Percentiles rank a stretch among this genome's conserved stretches.
These are phyloP conservation scores for Lycaena phlaeas DNA, from an alignment of 2,888 invertebrate genomes.

Conservation along the genomic window DNA sequence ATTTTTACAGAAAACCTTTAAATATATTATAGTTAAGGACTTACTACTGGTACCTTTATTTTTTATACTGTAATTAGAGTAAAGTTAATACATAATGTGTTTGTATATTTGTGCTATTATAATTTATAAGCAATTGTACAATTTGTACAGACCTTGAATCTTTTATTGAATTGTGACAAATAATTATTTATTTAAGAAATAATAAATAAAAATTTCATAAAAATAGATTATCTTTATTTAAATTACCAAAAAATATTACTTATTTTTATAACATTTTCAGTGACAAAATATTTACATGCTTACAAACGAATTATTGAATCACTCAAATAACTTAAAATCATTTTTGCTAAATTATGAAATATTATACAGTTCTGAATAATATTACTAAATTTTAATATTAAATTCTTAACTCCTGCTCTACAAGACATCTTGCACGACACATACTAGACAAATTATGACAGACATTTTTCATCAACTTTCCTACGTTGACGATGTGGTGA, in stretches of 20 bases:
- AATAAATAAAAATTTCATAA: conserved; percentile 11
- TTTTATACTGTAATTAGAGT: conserved; percentile 9
- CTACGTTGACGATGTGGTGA: too few relatives aligned
- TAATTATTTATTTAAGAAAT: conserved; percentile 50
- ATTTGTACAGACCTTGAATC: conserved; percentile 63
- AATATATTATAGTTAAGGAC: neutral
- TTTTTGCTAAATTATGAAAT: too few relatives aligned
- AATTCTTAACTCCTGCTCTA: too few relatives aligned
- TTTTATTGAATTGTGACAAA: conserved; percentile 40
- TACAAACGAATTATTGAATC: too few relatives aligned
- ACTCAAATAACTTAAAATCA: too few relatives aligned
- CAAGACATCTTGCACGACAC: too few relatives aligned
- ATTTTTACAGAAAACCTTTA: conserved; percentile 46
- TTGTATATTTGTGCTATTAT: conserved; percentile 14
- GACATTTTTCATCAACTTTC: too few relatives aligned
- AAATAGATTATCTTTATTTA: neutral
- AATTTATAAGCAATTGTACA: conserved; percentile 44
- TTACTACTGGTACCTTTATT: neutral
- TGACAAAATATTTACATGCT: neutral
- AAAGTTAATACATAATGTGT: conserved; percentile 14
- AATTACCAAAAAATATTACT: neutral
- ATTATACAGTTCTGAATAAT: too few relatives aligned
- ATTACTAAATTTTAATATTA: too few relatives aligned
- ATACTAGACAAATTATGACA: too few relatives aligned
- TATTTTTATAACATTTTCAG: neutral